Evolutionary conservation across 2,797 vertebrate species (phyloP), one percentile per base, ranked within the genome.

Genomic region (Danionella dracula): DNA sequence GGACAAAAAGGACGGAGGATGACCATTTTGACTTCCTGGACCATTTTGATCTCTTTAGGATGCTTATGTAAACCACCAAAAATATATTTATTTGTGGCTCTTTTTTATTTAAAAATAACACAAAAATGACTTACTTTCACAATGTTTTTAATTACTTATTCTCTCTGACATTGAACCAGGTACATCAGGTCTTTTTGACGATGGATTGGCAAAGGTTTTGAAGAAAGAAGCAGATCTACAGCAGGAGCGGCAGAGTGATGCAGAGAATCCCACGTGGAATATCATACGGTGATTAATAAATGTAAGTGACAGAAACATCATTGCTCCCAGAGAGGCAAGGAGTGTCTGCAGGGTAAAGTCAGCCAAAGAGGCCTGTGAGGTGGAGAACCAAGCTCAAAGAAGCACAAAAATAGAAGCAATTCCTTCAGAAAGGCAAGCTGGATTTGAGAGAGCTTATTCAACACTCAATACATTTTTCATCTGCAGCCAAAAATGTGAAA

Each of bases 81-180:
- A 74, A 84, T 80, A 79, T 83, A 80, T 86, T 86, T 82, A 81
- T 82, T 82, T 70, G 78, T 77, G 79, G 57, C 42, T 72, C 73
- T 61, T 85, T 83, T 85, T 85, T 85, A 81, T 71, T 73, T 44
- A 56, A 79, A 66, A 73, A 66, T 72, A 76, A 77, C 78, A 79
- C 79, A 69, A 60, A 79, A 76, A 85, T 85, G 74, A 86, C 83
- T 84, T 79, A 83, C 79, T 74, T 81, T 48, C 50, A 56, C 34
- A 15, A 31, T 12, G 42, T 34, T 38, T 54, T 59, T 80, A 55
- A 66, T 77, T 71, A 58, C 68, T 66, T 70, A 73, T 78, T 72
- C 48, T 34, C 75, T 53, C 70, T 58, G 11, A 37, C 32, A 46
- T 71, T 44, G 68, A 76, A 69, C 70, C 70, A 57, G 76, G 73